These are phyloP conservation scores for Drosophila melanica DNA, from an alignment of 1,140 invertebrate species.

Conservation along the genomic window DNA sequence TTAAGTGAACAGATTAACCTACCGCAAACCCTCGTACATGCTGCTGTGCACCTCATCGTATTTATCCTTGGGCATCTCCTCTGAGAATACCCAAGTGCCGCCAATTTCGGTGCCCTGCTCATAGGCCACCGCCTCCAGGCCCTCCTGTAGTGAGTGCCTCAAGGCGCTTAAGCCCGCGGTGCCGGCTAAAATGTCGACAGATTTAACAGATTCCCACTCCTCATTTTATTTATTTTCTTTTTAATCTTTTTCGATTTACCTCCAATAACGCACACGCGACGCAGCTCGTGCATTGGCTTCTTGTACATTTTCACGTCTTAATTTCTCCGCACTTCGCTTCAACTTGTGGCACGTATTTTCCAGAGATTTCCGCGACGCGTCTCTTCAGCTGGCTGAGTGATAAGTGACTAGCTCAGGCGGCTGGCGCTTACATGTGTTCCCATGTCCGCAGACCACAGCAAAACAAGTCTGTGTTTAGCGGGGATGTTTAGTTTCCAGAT, in stretches of 20 bases:
- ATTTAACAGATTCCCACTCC: not conserved
- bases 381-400: conserved; percentile 31
- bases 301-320: conserved; percentile 42
- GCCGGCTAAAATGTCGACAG: conserved; percentile 85
- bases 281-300: conserved; percentile 46
- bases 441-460: conserved; percentile 20
- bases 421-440: conserved; percentile 12
- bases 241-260: conserved; percentile 27
- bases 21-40: conserved; percentile 89
- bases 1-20: conserved; percentile 14
- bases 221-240: not conserved
- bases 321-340: not conserved
- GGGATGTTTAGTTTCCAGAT: conserved; percentile 1
- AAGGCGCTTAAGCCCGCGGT: conserved; percentile 90
- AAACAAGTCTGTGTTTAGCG: not conserved
- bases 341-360: conserved; percentile 6
- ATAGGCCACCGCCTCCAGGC: conserved; percentile 87
- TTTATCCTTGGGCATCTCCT: conserved; percentile 88
- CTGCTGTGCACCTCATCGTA: conserved; percentile 93
- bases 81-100: conserved; percentile 94
- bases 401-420: conserved; percentile 35
- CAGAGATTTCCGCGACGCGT: conserved; percentile 20
- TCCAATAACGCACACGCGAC: conserved; percentile 87
- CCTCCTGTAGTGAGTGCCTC: conserved; percentile 87
- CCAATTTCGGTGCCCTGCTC: conserved; percentile 90